These are phyloP conservation scores for Daubentonia madagascariensis DNA, from an alignment of 2,113 vertebrate species.

Conservation along the genomic window DNA sequence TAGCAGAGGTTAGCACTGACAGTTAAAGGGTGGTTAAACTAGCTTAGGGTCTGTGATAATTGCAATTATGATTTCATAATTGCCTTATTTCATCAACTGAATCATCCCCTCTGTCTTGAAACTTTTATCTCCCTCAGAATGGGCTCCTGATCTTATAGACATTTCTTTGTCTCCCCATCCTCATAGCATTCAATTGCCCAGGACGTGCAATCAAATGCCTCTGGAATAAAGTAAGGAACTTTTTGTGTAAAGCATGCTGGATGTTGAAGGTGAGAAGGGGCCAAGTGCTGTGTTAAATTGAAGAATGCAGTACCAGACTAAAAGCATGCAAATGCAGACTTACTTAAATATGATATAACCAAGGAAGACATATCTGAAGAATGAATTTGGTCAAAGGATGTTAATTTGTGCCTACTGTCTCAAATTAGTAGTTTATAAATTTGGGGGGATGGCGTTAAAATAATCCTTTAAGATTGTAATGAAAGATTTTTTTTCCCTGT, in stretches of 20 bases:
- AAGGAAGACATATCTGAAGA: not conserved
- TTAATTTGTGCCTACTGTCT: not conserved
- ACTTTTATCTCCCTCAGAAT: not conserved
- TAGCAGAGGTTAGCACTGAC: not conserved
- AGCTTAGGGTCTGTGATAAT: not conserved
- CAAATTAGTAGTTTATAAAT: not conserved
- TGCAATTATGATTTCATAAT: not conserved
- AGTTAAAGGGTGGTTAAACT: not conserved
- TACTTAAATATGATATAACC: not conserved
- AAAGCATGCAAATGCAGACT: not conserved
- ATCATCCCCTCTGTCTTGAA: not conserved
- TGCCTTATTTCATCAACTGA: not conserved
- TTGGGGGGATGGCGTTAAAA: accelerated
- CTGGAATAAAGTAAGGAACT: not conserved
- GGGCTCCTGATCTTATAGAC: not conserved
- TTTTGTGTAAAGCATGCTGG: not conserved
- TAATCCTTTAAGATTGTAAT: not conserved
- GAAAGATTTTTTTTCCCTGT: not conserved
- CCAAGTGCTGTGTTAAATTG: not conserved
- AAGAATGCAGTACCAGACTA: not conserved
- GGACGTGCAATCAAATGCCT: not conserved
- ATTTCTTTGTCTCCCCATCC: not conserved
- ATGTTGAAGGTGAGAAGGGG: not conserved
- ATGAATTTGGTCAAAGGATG: not conserved
- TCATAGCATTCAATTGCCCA: not conserved